A percentile compares a stretch with the other conserved stretches of the same genome.
Evolutionary conservation across 2,888 invertebrate genomes (phyloP).

Genomic region (Plemyria rubiginata): DNA sequence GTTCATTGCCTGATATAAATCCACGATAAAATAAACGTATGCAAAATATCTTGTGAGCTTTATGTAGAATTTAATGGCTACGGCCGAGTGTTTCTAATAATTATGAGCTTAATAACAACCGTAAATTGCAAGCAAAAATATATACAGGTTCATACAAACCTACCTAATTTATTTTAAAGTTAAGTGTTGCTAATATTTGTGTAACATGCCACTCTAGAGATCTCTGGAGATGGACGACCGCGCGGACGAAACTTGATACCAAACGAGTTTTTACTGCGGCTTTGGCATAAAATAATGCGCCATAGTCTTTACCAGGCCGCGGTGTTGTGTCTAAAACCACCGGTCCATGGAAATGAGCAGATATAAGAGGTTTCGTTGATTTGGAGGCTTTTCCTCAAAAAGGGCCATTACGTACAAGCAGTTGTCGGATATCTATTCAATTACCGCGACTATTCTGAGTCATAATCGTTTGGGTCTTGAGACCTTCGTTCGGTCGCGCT

Average conservation of each 20-base stretch:
- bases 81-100: neutral
- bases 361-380: slow-evolving; percentile 10
- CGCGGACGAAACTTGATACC: slow-evolving; percentile 61
- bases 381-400: neutral
- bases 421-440: slow-evolving; percentile 25
- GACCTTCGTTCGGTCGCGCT: slow-evolving; percentile 65
- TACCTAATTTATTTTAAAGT: slow-evolving; percentile 21
- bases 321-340: slow-evolving; percentile 26
- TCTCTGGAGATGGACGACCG: slow-evolving; percentile 45
- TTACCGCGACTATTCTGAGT: slow-evolving; percentile 46
- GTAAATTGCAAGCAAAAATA: too few species aligned
- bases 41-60: slow-evolving; percentile 1
- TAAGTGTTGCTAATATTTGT: neutral
- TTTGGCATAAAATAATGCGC: slow-evolving; percentile 59
- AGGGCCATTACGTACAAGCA: neutral
- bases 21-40: slow-evolving; percentile 7
- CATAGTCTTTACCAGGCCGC: slow-evolving; percentile 44
- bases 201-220: slow-evolving; percentile 43
- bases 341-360: slow-evolving; percentile 22
- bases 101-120: too few species aligned
- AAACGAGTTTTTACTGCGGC: slow-evolving; percentile 61
- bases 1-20: slow-evolving; percentile 11
- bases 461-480: slow-evolving; percentile 53
- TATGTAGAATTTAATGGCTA: slow-evolving; percentile 1
- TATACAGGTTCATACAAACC: neutral